A percentile compares a stretch with the other conserved stretches of the same genome.
Evolutionary conservation across 2,113 vertebrate species (phyloP).

Genomic region (Caloenas nicobarica): DNA sequence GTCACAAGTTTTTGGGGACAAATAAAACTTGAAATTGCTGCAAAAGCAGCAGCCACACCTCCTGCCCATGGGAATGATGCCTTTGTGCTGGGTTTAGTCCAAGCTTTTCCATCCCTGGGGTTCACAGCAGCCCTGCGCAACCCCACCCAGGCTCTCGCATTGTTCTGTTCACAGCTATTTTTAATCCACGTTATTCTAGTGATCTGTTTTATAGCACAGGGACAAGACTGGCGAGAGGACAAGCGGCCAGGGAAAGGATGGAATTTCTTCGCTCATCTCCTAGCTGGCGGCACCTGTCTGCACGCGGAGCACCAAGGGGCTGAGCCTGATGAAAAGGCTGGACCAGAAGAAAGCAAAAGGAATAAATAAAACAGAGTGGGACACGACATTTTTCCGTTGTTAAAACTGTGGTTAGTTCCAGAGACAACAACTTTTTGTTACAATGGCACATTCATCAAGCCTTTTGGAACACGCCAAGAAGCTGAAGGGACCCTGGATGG

Average conservation of each 20-base stretch:
- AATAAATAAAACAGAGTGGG: too few relatives aligned
- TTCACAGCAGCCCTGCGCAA: not conserved
- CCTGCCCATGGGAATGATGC: rapidly evolving
- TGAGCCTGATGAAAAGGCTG: not conserved
- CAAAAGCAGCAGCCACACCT: not conserved
- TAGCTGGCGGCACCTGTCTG: not conserved
- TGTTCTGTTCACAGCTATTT: not conserved
- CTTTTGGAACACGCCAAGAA: not conserved
- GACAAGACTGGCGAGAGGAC: not conserved
- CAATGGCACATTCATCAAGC: not conserved
- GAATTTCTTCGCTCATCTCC: not conserved
- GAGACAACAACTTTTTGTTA: not conserved
- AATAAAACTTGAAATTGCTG: not conserved
- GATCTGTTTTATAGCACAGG: not conserved
- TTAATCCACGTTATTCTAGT: not conserved
- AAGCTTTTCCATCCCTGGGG: not conserved
- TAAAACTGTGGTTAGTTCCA: not conserved
- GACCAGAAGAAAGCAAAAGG: not conserved
- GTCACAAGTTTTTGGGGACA: not conserved
- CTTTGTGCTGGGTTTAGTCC: not conserved
- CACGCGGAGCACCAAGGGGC: not conserved
- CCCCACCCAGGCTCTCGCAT: not conserved
- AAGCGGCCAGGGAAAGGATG: not conserved
- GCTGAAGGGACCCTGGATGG: not conserved
- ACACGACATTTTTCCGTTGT: too few relatives aligned